A percentile compares a stretch with the other conserved stretches of the same genome.
phyloP scores from a whole-genome alignment of 2,113 vertebrate genomes.

The Otocyon megalotis region DNA sequence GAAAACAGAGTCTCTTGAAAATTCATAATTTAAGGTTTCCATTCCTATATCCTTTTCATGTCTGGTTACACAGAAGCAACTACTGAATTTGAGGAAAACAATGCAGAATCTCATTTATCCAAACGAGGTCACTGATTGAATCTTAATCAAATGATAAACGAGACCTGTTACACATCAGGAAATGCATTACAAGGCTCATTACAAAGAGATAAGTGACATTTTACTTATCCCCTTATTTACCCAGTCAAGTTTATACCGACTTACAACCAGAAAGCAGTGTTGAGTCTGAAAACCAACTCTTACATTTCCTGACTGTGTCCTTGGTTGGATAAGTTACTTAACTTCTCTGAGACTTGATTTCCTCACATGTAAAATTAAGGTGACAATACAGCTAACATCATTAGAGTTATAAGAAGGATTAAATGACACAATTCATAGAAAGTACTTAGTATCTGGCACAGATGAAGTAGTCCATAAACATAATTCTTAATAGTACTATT shows the following conservation, averaged over 20 bases:
- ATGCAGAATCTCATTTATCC: constrained; percentile 27
- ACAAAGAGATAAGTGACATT: not conserved
- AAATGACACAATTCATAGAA: not conserved
- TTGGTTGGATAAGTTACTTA: not conserved
- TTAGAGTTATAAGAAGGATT: not conserved
- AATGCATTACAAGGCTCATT: not conserved
- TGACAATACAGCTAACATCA: constrained; percentile 26
- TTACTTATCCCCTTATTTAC: not conserved
- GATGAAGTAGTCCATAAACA: not conserved
- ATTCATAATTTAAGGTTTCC: not conserved
- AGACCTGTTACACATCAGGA: not conserved
- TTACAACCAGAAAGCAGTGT: not conserved
- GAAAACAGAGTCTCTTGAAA: not conserved
- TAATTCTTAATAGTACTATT: constrained; percentile 4
- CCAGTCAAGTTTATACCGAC: not conserved
- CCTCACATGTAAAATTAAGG: constrained; percentile 24
- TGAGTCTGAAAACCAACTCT: not conserved
- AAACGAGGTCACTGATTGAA: constrained; percentile 20
- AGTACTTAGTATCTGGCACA: not conserved
- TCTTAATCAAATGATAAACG: constrained; percentile 56
- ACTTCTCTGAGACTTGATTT: not conserved
- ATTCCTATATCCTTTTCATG: not conserved
- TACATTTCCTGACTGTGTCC: not conserved
- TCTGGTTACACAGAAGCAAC: not conserved
- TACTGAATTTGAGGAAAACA: not conserved